Evolutionary conservation across 1,140 invertebrate species (phyloP), one percentile per base, ranked within the genome.

Genomic region (Protaetia brevitarsis): DNA sequence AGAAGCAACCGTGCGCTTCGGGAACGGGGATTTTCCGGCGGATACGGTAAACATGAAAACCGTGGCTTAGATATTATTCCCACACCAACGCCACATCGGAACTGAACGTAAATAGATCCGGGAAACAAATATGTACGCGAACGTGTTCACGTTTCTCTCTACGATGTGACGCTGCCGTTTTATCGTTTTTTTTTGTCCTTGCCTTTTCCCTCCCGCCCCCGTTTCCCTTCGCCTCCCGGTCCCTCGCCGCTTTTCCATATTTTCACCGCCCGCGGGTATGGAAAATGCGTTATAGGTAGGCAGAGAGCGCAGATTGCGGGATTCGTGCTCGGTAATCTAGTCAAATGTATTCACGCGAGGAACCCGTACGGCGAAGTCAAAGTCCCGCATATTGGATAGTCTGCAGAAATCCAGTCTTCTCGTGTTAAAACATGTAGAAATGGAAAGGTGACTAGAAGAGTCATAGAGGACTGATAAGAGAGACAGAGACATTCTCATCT

Each of bases 271-370:
- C 19, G 41, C 41, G 41, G 41, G 16, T 51, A 51, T 26, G 41
- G 57, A 6, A 59, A 59, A 59, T 59, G 57, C 29, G 29, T 59
- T 59, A 59, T 59, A 51, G 41, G 41, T 19, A 59, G 57, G 57
- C 30, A 59, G 57, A 13, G 57, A 31, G 57, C 57, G 8, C 57
- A 59, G 57, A 59, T 59, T 59, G 57, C 26, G 41, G 57, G 57
- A 59, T 59, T 30, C 57, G 57, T 28, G 29, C 26, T 59, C 26
- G 26, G 57, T 59, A 59, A 59, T 59, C 57, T 59, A 59, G 57
- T 59, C 57, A 59, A 59, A 59, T 59, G 57, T 59, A 59, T 59
- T 59, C 57, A 59, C 26, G 57, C 29, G 57, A 28, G 57, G 57
- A 59, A 29, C 30, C 16, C 29, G 57, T 29, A 59, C 30, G 57